These are phyloP conservation scores for Embidobia sp. DNA, from an alignment of 2,888 invertebrate genomes.

Conservation along the genomic window DNA sequence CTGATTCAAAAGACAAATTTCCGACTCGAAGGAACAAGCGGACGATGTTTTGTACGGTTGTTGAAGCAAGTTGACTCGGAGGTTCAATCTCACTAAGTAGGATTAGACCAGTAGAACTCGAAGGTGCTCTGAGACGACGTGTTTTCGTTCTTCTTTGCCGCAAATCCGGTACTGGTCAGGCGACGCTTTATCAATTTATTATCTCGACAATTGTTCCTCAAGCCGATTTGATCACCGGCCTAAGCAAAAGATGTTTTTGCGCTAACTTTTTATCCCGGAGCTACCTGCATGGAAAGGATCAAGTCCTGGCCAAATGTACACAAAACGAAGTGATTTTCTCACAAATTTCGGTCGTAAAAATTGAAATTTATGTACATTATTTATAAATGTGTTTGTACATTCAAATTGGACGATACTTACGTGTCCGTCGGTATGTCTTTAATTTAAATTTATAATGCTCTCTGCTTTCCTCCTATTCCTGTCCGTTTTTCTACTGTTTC, in stretches of 20 bases:
- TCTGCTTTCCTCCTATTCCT: conserved; percentile 11
- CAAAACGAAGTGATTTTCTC: conserved; percentile 51
- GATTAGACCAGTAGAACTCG: conserved; percentile 52
- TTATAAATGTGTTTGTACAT: conserved; percentile 56
- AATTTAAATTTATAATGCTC: conserved; percentile 46
- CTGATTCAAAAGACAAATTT: conserved; percentile 49
- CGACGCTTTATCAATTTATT: conserved; percentile 61
- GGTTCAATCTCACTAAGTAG: conserved; percentile 64
- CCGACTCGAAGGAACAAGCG: conserved; percentile 49
- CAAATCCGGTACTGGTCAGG: conserved; percentile 49
- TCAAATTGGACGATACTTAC: conserved; percentile 43
- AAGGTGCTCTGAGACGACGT: conserved; percentile 34
- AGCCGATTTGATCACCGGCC: conserved; percentile 36
- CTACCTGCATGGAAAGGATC: conserved; percentile 16
- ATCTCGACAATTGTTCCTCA: conserved; percentile 49
- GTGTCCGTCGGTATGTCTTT: conserved; percentile 29
- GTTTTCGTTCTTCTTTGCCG: conserved; percentile 41
- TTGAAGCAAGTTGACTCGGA: conserved; percentile 56
- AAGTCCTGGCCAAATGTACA: conserved; percentile 27
- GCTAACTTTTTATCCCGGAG: conserved; percentile 15
- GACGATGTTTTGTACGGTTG: conserved; percentile 58
- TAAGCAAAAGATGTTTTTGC: conserved; percentile 50
- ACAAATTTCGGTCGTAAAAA: conserved; percentile 46
- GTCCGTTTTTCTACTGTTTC: no score
- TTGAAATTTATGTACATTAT: conserved; percentile 62